Percentiles rank a stretch among this genome's conserved stretches.
These are phyloP conservation scores for Lophius piscatorius DNA, from an alignment of 2,113 vertebrate genomes.

Conservation along the genomic window DNA sequence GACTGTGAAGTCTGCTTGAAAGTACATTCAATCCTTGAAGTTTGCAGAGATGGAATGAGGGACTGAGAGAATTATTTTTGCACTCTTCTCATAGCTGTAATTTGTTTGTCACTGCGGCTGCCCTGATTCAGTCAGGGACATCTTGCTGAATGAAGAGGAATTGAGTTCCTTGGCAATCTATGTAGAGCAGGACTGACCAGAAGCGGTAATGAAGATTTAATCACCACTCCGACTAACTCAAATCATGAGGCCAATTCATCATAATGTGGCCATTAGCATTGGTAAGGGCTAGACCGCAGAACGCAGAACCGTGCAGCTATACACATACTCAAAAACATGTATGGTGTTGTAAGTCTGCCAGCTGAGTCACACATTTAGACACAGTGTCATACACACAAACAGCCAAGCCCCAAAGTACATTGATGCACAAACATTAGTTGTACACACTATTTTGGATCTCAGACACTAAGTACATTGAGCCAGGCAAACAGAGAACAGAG, in stretches of 20 bases:
- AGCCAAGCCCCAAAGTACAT: not conserved
- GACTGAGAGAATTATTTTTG: slow-evolving; percentile 42
- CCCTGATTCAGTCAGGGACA: slow-evolving; percentile 69
- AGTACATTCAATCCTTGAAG: slow-evolving; percentile 9
- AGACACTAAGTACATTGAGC: slow-evolving; percentile 19
- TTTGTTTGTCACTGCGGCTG: slow-evolving; percentile 62
- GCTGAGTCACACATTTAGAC: slow-evolving; percentile 1
- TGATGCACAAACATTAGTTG: slow-evolving; percentile 21
- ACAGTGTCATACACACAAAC: not conserved
- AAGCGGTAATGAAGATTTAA: slow-evolving; percentile 80
- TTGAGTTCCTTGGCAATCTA: slow-evolving; percentile 65
- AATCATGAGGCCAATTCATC: slow-evolving; percentile 71
- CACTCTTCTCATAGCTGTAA: slow-evolving; percentile 31
- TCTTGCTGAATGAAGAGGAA: slow-evolving; percentile 70
- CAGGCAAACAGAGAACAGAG: slow-evolving; percentile 31
- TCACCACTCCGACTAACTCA: slow-evolving; percentile 69
- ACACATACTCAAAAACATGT: not conserved
- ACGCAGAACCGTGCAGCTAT: slow-evolving; percentile 2
- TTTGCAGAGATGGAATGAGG: slow-evolving; percentile 22
- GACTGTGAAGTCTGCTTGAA: not conserved
- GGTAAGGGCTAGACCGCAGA: slow-evolving; percentile 18
- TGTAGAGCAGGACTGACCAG: slow-evolving; percentile 68
- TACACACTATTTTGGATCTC: slow-evolving; percentile 8
- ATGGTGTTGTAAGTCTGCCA: not conserved
- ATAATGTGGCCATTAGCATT: slow-evolving; percentile 68